phyloP scores from a whole-genome alignment of 2,113 vertebrate genomes.

The Ceuthmochares aereus region DNA sequence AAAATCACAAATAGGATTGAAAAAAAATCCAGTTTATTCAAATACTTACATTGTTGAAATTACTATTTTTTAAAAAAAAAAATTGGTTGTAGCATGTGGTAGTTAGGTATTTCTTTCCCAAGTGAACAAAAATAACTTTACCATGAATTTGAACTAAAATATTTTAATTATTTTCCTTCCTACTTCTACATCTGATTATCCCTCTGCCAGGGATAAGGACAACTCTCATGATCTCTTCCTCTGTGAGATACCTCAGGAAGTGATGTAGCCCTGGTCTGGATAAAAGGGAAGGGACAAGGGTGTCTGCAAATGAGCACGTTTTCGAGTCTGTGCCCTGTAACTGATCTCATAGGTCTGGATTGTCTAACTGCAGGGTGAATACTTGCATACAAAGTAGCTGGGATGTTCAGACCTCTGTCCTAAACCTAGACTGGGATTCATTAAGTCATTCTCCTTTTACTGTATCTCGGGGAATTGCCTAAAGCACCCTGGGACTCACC shows the following conservation, averaged over 20 bases:
- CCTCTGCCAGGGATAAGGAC: neutral
- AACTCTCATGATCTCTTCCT: neutral
- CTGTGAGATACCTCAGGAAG: neutral
- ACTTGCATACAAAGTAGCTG: neutral
- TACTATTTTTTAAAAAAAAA: neutral
- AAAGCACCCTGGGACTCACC: neutral
- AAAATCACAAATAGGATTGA: slow-evolving; percentile 34
- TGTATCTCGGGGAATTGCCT: neutral
- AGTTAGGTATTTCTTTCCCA: neutral
- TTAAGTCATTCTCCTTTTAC: neutral
- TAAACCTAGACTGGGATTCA: neutral
- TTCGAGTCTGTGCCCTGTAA: neutral
- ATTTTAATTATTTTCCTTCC: neutral
- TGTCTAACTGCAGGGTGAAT: neutral
- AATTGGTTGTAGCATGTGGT: neutral
- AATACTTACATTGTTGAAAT: neutral
- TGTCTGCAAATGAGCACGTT: neutral
- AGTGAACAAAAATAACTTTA: neutral
- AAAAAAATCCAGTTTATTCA: slow-evolving; percentile 3
- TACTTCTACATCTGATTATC: neutral
- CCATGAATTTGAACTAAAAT: neutral
- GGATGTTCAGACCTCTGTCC: neutral
- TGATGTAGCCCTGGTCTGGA: neutral
- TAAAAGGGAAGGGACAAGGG: neutral
- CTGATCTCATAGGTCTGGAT: neutral